Base-by-base conservation (phyloP, 2,113 vertebrate genomes). In the Anas platyrhynchos region DNA sequence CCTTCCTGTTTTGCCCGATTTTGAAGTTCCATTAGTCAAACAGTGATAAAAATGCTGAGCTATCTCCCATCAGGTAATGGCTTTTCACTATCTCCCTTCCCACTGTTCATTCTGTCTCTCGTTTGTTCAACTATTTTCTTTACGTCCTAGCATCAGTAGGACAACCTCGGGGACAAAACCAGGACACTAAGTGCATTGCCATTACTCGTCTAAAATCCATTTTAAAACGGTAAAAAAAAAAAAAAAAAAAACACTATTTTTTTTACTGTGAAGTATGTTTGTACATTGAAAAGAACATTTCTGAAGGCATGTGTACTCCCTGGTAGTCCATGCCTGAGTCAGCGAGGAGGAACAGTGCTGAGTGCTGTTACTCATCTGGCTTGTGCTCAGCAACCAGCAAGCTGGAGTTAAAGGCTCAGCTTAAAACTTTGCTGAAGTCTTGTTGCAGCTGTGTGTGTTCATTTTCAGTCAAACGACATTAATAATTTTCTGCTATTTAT, bases 61-160 rank as follows among this genome's bases (percentile, higher is more conserved):
- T 96, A 20, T 92, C 86, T 92, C 88, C 79, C 8, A 27, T 55
- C 82, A 79, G 79, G 80, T 95, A 94, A 95, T 93, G 27, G 13
- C 14, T 92, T 95, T 94, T 46, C 11, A 13, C 29, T 95, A 86
- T 95, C 89, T 91, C 59, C n/a, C 22, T 75, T 79, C 81, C 58
- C 59, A 46, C 50, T 83, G 68, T 78, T 94, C 87, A 83, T 84
- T 94, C 87, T 88, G 75, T 77, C 50, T 91, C 6, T 43, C 15
- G 3, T 34, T 89, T 89, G 54, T 77, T 58, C 54, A 86, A 61
- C 69, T 88, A 41, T 83, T 94, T 78, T 32, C 69, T 66, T 72
- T 9, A 27, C 84, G 38, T 59, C 65, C 48, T 13, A 22, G 15
- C 61, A 59, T 80, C 41, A 75, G 10, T 36, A 68, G 38, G 25